These are phyloP conservation scores for Alosa alosa DNA, from an alignment of 2,113 vertebrate genomes.

Conservation along the genomic window DNA sequence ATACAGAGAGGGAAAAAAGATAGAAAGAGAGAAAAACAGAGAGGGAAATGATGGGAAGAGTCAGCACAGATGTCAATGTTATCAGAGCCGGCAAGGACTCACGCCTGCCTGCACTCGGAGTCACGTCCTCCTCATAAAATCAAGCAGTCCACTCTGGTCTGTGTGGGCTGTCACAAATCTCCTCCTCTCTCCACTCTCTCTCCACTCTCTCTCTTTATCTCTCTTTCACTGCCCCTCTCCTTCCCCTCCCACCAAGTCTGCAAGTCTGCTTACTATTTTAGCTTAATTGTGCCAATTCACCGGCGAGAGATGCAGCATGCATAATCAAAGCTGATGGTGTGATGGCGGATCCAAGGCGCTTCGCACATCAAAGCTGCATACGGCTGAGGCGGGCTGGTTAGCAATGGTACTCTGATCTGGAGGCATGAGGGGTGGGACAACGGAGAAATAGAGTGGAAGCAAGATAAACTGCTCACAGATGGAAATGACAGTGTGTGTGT, in stretches of 20 bases:
- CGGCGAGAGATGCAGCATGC: slow-evolving; percentile 31
- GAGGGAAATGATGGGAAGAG: not conserved
- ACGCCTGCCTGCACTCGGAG: not conserved
- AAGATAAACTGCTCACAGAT: no score
- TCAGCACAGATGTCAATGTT: slow-evolving; percentile 28
- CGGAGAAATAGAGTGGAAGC: slow-evolving; percentile 20
- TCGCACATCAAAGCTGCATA: slow-evolving; percentile 47
- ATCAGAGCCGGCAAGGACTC: slow-evolving; percentile 27
- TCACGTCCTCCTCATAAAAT: not conserved
- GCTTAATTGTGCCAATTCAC: slow-evolving; percentile 39
- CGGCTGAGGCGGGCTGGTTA: slow-evolving; percentile 35
- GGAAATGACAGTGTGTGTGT: slow-evolving; percentile 25
- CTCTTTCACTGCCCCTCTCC: no score
- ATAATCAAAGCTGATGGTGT: slow-evolving; percentile 45
- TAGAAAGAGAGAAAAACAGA: not conserved
- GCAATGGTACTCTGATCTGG: slow-evolving; percentile 18
- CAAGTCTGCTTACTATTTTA: slow-evolving; percentile 18
- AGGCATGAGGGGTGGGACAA: not conserved
- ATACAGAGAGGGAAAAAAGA: not conserved
- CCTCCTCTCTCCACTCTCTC: not conserved
- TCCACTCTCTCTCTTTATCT: not conserved
- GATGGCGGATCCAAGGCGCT: slow-evolving; percentile 27
- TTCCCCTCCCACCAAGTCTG: not conserved
- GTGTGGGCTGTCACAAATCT: not conserved
- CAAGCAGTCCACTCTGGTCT: no score